A percentile compares a stretch with the other conserved stretches of the same genome.
Conservation (phyloP, 2,113 vertebrate genomes). For the Pampusana beccarii region DNA sequence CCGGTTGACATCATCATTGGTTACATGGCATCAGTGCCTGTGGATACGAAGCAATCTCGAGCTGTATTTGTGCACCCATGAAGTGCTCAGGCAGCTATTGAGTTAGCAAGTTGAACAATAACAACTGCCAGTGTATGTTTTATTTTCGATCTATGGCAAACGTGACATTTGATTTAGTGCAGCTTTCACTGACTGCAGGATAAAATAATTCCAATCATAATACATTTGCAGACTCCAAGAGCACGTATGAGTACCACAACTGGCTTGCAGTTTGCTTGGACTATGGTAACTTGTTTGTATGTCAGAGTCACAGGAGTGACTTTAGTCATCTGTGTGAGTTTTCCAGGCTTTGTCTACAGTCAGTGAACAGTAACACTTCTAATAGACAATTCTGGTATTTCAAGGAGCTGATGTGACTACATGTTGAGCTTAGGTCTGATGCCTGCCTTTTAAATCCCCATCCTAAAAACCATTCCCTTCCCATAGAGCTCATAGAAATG, state of each 20-base stretch:
- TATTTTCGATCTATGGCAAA: background rate
- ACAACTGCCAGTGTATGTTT: rapidly evolving
- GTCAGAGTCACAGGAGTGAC: background rate
- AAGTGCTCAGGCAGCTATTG: too few relatives aligned
- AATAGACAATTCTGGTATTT: background rate
- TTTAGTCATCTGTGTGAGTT: background rate
- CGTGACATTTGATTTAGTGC: background rate
- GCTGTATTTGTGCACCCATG: background rate
- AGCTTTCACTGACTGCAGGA: background rate
- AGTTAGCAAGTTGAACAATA: background rate
- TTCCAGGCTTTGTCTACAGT: background rate
- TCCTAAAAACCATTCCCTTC: background rate
- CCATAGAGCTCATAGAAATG: background rate
- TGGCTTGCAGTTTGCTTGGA: background rate
- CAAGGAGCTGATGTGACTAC: background rate
- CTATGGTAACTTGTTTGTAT: background rate
- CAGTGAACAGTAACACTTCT: background rate
- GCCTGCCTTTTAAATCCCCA: background rate
- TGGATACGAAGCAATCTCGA: background rate
- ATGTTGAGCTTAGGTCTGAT: background rate
- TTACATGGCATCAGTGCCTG: background rate
- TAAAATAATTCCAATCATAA: background rate
- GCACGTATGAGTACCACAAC: rapidly evolving
- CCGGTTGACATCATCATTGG: background rate
- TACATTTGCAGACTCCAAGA: background rate